Conservation (phyloP, 2,113 vertebrate genomes). For the Grallaria varia region DNA sequence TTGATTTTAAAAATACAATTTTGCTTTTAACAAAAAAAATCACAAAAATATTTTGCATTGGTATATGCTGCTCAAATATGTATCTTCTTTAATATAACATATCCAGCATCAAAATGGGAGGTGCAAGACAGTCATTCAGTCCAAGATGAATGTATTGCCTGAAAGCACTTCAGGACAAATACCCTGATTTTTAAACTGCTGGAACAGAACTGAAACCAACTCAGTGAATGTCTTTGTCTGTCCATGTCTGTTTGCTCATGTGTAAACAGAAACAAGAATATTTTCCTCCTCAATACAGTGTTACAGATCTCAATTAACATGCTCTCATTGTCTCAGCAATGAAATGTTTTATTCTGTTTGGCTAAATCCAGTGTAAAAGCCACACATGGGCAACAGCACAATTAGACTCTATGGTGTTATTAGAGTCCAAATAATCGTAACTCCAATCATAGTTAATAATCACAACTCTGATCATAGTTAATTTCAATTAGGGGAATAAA, state of each 20-base stretch:
- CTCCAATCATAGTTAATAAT: background rate
- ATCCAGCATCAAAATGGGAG: background rate
- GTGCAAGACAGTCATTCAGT: background rate
- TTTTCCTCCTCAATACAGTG: background rate
- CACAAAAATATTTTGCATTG: background rate
- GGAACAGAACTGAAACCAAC: background rate
- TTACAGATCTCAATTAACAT: background rate
- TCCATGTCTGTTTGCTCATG: background rate
- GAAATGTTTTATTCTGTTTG: background rate
- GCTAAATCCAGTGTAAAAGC: background rate
- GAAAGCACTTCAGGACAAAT: background rate
- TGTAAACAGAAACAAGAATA: background rate
- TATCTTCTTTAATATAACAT: background rate
- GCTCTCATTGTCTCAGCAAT: background rate
- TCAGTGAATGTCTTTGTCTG: background rate
- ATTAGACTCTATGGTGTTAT: background rate
- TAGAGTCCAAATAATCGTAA: background rate
- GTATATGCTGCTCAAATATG: background rate
- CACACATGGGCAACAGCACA: background rate
- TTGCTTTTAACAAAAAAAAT: background rate
- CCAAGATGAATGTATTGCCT: background rate
- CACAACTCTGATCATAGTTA: background rate
- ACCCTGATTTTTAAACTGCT: conserved; percentile 4
- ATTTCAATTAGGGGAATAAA: background rate
- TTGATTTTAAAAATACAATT: background rate